These are phyloP conservation scores for Brachionus paranguensis DNA, from an alignment of 1,140 invertebrate genomes.

Conservation along the genomic window DNA sequence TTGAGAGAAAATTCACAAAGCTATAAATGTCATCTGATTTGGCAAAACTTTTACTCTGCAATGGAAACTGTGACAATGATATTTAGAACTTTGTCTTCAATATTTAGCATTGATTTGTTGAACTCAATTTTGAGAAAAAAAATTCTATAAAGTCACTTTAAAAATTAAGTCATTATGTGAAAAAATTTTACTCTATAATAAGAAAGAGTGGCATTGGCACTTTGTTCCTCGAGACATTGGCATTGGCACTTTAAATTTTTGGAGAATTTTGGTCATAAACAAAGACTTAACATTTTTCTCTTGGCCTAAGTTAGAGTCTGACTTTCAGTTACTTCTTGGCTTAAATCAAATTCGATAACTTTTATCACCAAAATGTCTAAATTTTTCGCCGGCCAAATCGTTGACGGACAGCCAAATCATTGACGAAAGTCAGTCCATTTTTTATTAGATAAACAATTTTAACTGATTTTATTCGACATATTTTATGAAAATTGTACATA, in stretches of 20 bases:
- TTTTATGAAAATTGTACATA: no score
- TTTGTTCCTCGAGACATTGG: background rate
- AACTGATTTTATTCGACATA: no score
- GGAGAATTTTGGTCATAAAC: background rate
- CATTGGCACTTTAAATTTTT: no score
- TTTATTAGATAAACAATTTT: no score
- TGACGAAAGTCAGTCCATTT: no score
- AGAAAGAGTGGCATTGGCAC: background rate
- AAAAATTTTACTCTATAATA: background rate
- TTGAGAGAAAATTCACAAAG: no score
- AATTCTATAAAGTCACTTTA: background rate
- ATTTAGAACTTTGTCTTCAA: conserved; percentile 47
- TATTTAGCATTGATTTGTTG: background rate
- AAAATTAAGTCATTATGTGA: background rate
- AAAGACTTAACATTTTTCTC: background rate
- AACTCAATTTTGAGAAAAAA: background rate
- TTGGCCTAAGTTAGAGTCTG: background rate
- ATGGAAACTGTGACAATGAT: conserved; percentile 51
- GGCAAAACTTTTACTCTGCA: conserved; percentile 49
- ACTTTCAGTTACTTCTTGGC: background rate
- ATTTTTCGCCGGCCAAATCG: no score
- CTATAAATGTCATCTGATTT: conserved; percentile 45
- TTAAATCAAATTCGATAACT: no score
- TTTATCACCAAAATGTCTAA: no score
- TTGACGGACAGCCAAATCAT: no score